phyloP scores from a whole-genome alignment of 2,888 invertebrate species.

The Tuberolachnus salignus region DNA sequence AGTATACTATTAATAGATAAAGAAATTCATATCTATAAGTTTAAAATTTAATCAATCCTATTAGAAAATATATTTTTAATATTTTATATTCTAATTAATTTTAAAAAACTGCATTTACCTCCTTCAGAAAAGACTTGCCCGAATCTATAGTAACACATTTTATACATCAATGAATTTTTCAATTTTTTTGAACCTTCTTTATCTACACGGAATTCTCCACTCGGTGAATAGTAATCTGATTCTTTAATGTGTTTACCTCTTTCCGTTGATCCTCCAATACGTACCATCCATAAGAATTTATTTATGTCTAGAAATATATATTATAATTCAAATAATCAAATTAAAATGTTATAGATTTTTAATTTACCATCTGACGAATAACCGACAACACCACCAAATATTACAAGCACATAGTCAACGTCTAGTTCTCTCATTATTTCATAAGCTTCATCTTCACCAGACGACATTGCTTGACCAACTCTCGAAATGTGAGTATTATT shows the following conservation, averaged over 20 bases:
- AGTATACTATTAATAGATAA: neutral
- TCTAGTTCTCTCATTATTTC: slow-evolving; percentile 97
- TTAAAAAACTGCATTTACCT: slow-evolving; percentile 65
- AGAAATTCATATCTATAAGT: too few relatives aligned
- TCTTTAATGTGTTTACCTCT: slow-evolving; percentile 94
- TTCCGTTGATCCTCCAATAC: slow-evolving; percentile 94
- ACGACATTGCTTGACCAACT: slow-evolving; percentile 98
- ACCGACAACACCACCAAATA: slow-evolving; percentile 97
- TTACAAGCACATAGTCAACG: slow-evolving; percentile 96
- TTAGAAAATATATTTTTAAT: too few relatives aligned
- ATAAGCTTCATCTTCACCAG: slow-evolving; percentile 93
- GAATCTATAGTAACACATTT: slow-evolving; percentile 98
- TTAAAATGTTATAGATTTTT: neutral
- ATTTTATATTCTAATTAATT: neutral
- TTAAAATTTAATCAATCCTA: too few relatives aligned
- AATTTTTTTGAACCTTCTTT: slow-evolving; percentile 89
- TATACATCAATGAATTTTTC: slow-evolving; percentile 98
- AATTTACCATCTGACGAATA: slow-evolving; percentile 92
- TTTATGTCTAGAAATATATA: slow-evolving; percentile 78
- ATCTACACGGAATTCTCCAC: slow-evolving; percentile 95
- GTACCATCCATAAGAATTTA: slow-evolving; percentile 99
- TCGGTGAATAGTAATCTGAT: slow-evolving; percentile 93
- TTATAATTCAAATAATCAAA: slow-evolving; percentile 8
- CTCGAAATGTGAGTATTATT: slow-evolving; percentile 98
- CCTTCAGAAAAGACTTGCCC: slow-evolving; percentile 96